Conservation (phyloP, 1,140 invertebrate species). For the Cyphomyrmex costatus region DNA sequence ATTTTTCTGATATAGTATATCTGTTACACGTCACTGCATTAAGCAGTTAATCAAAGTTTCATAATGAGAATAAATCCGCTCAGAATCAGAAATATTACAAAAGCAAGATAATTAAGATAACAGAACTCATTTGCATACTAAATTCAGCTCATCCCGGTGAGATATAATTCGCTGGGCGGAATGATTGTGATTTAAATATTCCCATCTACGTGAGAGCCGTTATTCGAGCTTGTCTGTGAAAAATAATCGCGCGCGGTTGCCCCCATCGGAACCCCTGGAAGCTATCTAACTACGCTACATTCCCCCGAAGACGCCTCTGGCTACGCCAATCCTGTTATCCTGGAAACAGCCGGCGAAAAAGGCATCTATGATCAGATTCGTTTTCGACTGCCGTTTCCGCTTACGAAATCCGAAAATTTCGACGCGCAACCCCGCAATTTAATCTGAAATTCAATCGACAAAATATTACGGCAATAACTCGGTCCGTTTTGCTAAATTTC, state of each 20-base stretch:
- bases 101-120: slow-evolving; percentile 61
- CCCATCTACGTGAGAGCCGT: slow-evolving; percentile 25
- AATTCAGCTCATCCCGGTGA: slow-evolving; percentile 41
- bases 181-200: slow-evolving; percentile 58
- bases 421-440: not conserved
- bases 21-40: not conserved
- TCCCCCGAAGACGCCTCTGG: not conserved
- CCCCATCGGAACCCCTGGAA: not conserved
- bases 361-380: slow-evolving; percentile 17
- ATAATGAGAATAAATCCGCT: slow-evolving; percentile 31
- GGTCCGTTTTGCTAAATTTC: slow-evolving; percentile 48
- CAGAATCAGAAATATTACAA: slow-evolving; percentile 50
- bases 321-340: slow-evolving; percentile 8
- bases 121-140: slow-evolving; percentile 50
- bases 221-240: slow-evolving; percentile 32
- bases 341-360: not conserved
- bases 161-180: slow-evolving; percentile 26
- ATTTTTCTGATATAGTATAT: not conserved
- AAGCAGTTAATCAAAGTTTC: slow-evolving; percentile 42
- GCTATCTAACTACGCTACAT: slow-evolving; percentile 22
- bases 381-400: not conserved
- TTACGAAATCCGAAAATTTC: slow-evolving; percentile 49
- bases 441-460: slow-evolving; percentile 15
- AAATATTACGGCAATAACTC: slow-evolving; percentile 46
- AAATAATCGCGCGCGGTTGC: slow-evolving; percentile 29